Percentiles rank a stretch among this genome's conserved stretches.
phyloP scores from a whole-genome alignment of 2,113 vertebrate genomes.

The Poeciliopsis occidentalis region DNA sequence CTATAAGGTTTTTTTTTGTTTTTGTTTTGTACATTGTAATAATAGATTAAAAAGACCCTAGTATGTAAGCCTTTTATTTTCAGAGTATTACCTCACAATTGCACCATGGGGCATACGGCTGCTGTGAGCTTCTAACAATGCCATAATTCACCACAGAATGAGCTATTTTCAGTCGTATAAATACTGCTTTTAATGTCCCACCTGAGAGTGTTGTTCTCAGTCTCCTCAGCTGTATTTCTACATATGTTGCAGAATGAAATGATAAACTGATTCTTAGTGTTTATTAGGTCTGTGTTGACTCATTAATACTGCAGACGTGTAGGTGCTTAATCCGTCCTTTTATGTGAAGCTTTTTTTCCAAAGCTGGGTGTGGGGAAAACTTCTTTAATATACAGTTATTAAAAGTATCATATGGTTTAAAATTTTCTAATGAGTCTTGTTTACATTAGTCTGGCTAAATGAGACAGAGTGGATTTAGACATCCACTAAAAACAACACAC shows the following conservation, averaged over 20 bases:
- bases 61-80: conserved; percentile 65
- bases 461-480: too few species aligned
- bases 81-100: conserved; percentile 53
- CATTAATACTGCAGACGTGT: conserved; percentile 52
- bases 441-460: conserved; percentile 39
- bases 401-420: conserved; percentile 29
- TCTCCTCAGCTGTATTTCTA: conserved; percentile 54
- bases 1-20: conserved; percentile 7
- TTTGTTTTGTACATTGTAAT: conserved; percentile 33
- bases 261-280: conserved; percentile 61
- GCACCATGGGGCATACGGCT: conserved; percentile 51
- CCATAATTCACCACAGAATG: conserved; percentile 63
- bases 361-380: conserved; percentile 4
- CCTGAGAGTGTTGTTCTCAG: conserved; percentile 52
- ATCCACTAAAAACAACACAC: too few species aligned
- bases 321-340: conserved; percentile 25
- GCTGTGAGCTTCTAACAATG: conserved; percentile 59
- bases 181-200: conserved; percentile 68
- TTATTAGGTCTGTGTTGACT: conserved; percentile 63
- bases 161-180: conserved; percentile 70
- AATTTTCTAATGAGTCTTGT: conserved; percentile 39
- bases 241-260: conserved; percentile 53
- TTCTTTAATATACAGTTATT: conserved; percentile 22
- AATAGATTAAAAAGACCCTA: conserved; percentile 60
- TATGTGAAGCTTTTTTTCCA: conserved; percentile 17